These are phyloP conservation scores for Lamellibrachia luymesi DNA, from an alignment of 1,140 invertebrate genomes.

Conservation along the genomic window DNA sequence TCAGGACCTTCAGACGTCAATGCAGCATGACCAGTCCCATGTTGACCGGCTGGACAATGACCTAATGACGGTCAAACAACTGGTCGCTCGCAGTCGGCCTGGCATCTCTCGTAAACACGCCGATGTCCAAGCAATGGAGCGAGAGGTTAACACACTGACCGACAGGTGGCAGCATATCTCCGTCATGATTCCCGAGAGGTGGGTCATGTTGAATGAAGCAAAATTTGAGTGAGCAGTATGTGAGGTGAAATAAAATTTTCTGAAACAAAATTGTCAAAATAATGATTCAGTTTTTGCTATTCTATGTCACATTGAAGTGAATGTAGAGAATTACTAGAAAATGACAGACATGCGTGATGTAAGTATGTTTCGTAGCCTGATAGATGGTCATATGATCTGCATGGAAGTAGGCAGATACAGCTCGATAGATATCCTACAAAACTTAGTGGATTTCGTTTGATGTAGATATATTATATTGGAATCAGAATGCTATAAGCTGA, in stretches of 20 bases:
- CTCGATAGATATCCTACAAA: too few relatives aligned
- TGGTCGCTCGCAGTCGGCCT: conserved; percentile 81
- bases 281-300: too few relatives aligned
- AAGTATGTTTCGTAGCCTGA: too few relatives aligned
- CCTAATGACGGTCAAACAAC: conserved; percentile 77
- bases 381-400: too few relatives aligned
- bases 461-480: too few relatives aligned
- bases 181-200: conserved; percentile 86
- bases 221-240: background rate
- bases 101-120: conserved; percentile 64
- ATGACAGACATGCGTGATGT: too few relatives aligned
- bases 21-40: conserved; percentile 78
- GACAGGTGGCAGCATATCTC: conserved; percentile 88
- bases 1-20: conserved; percentile 75
- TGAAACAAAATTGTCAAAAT: too few relatives aligned
- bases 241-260: background rate
- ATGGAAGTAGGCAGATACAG: too few relatives aligned
- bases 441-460: too few relatives aligned
- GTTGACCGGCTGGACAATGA: conserved; percentile 90
- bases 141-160: conserved; percentile 84
- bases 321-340: too few relatives aligned
- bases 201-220: conserved; percentile 20
- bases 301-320: too few relatives aligned
- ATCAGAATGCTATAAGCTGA: too few relatives aligned
- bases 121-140: conserved; percentile 90